Evolutionary conservation across 2,797 vertebrate genomes (phyloP).

Genomic region (Hafferia zeledoni): DNA sequence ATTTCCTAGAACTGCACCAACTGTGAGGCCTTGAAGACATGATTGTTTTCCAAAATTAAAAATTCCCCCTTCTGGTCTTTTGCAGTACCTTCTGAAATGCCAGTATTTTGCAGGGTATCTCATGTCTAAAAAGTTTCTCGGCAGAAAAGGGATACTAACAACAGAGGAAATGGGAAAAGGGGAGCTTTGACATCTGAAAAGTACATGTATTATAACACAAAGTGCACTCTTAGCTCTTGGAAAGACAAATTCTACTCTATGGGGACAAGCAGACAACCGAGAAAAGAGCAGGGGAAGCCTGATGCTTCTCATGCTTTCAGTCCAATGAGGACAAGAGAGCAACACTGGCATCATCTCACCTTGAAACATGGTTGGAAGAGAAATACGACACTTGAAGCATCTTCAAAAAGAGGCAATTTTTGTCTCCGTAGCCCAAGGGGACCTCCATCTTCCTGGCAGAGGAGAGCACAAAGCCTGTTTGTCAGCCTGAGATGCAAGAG

Average conservation of each 20-base stretch:
- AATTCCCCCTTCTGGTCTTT: background rate
- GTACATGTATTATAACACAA: background rate
- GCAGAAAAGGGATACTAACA: background rate
- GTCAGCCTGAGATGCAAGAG: background rate
- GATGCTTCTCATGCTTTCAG: background rate
- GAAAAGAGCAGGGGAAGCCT: background rate
- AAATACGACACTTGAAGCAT: background rate
- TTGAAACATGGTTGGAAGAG: background rate
- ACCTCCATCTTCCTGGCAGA: background rate
- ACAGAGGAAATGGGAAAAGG: background rate
- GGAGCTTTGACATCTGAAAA: background rate
- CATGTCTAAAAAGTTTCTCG: background rate
- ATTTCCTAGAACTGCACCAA: background rate
- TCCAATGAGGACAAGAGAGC: background rate
- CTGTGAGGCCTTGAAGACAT: background rate
- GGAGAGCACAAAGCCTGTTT: background rate
- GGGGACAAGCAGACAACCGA: background rate
- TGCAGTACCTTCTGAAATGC: background rate
- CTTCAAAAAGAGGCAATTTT: background rate
- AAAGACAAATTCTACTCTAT: background rate
- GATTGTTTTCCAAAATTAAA: constrained; percentile 12
- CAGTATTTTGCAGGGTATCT: background rate
- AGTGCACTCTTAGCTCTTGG: background rate
- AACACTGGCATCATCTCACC: background rate
- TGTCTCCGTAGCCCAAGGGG: background rate